Evolutionary conservation across 2,113 vertebrate genomes (phyloP), one percentile per base, ranked within the genome.

Genomic region (Procapra przewalskii): DNA sequence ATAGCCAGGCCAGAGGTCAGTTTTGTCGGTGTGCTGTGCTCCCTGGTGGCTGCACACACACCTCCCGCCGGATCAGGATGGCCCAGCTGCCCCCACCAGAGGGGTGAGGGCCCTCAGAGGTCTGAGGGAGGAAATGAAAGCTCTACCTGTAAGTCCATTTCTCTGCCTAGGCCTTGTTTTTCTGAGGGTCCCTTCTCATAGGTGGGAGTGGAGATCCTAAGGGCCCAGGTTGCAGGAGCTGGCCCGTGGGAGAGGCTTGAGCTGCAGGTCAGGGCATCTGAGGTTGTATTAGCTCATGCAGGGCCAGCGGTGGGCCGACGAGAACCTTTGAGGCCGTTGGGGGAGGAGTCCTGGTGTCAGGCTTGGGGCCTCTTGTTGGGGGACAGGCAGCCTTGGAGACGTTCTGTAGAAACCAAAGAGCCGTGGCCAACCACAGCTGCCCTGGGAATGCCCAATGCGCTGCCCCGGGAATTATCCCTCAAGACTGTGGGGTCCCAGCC

Each of bases 1-100:
- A 5, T 21, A 43, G 52, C 52, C 43, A 33, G 52, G 43, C 79
- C 54, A 12, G 33, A 82, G 55, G 79, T 79, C n/a, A n/a, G 52
- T 31, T 89, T 95, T 77, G 92, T 57, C 43, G 4, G 87, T 55
- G 79, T 52, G 21, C 52, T 75, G 1, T 89, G 96, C 97, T 97
- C 98, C 93, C 98, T 97, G 52, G 96, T 97, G 97, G 97, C 91
- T 27, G 31, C 33, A 15, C 23, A 19, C 27, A 7, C 25, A 17
- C 55, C 29, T 85, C 59, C 85, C 10, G 4, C 52, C 19, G 0
- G 8, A 10, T 54, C 55, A 17, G 33, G 17, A 17, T 50, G 33
- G 2, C 29, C 21, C 43, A 62, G 29, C 55, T 29, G 15, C 40
- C 54, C 10, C 0, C 1, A 21, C 27, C 5, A 1, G 21, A 13